These are phyloP conservation scores for Phylloscopus collybita DNA, from an alignment of 2,797 vertebrate genomes.

Conservation along the genomic window DNA sequence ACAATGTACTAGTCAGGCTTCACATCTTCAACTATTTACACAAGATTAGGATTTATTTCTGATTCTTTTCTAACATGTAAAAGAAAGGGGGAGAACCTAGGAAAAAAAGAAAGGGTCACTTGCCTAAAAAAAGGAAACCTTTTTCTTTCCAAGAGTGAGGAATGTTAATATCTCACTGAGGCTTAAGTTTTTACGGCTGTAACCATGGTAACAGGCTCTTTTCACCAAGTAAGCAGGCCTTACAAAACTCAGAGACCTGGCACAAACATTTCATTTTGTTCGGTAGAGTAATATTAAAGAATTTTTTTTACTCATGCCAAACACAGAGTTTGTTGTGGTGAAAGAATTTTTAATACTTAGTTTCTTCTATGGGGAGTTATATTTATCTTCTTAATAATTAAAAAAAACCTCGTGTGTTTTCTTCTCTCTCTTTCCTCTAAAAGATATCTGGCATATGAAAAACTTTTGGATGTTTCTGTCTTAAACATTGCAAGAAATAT, in stretches of 20 bases:
- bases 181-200: conserved; percentile 72
- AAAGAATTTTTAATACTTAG: conserved; percentile 33
- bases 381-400: background rate
- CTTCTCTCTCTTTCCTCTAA: background rate
- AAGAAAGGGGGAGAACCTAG: conserved; percentile 48
- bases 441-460: background rate
- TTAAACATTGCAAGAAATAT: background rate
- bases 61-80: conserved; percentile 60
- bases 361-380: conserved; percentile 10
- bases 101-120: conserved; percentile 65
- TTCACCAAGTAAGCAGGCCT: conserved; percentile 71
- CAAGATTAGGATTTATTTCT: conserved; percentile 72
- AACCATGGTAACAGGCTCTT: conserved; percentile 71
- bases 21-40: conserved; percentile 71
- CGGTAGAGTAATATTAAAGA: conserved; percentile 68
- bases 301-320: conserved; percentile 63
- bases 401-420: background rate
- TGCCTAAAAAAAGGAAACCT: conserved; percentile 71
- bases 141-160: conserved; percentile 73
- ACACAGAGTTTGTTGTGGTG: conserved; percentile 57
- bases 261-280: conserved; percentile 76
- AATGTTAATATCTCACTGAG: conserved; percentile 74
- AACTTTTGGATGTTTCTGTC: background rate
- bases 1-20: conserved; percentile 68
- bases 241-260: conserved; percentile 68